Evolutionary conservation across 2,797 vertebrate genomes (phyloP), one percentile per base, ranked within the genome.

Genomic region (Loris lydekkerianus): DNA sequence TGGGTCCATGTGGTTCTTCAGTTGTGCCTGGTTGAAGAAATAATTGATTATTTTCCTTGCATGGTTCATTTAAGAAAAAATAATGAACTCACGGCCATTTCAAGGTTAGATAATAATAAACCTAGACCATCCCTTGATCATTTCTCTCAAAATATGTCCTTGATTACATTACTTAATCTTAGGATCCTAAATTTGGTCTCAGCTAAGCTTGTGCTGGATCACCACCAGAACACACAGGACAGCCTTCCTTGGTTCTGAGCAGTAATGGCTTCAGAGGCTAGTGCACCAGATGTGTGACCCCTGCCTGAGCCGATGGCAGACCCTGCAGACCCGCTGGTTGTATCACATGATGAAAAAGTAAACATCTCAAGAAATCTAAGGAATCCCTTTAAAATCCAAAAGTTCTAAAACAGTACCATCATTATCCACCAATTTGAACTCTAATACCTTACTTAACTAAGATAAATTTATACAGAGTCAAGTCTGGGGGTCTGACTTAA

Each of bases 391-490:
- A 31, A 75, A 81, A 69, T 9, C 56, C 67, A 11, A n/a, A 60
- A 69, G 3, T 37, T 82, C 20, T n/a, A 37, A 0, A 56, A 69
- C 40, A 1, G 0, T 53, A 8, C 5, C 1, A 46, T n/a, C 2
- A 25, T 46, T 72, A 53, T 34, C 43, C 1, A 53, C 34, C 1
- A 73, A 43, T 40, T 31, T 31, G 31, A 53, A 7, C 13, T n/a
- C 10, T 80, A 46, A 46, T n/a, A n/a, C 10, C 7, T 34, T 69
- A 18, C 15, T 6, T 9, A 58, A 43, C 10, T 20, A 3, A 40
- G 43, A 46, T 4, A 58, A 34, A 27, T 31, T 3, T 65, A 72
- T 60, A 89, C 0, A 58, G 3, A 72, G 40, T 34, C 7, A 86
- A 60, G 37, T 13, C 10, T 73, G 27, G 10, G 4, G 37, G 15